Conservation (phyloP, 2,797 vertebrate species). For the Brachyalestes nurse region DNA sequence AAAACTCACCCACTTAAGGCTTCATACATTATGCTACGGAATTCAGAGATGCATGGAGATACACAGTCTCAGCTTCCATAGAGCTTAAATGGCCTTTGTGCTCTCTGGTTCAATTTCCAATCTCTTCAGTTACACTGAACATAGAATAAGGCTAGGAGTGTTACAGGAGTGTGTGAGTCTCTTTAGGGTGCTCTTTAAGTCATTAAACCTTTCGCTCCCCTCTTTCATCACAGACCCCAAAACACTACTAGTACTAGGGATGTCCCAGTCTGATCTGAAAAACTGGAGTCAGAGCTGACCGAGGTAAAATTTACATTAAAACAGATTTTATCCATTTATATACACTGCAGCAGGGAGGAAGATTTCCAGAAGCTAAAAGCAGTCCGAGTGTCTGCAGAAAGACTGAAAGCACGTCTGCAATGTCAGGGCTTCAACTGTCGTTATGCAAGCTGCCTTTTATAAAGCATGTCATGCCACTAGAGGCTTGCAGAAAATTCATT, state of each 20-base stretch:
- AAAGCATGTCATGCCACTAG: background rate
- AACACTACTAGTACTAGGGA: background rate
- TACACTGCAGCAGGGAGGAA: background rate
- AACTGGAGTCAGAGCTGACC: background rate
- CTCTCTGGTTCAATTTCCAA: conserved; percentile 23
- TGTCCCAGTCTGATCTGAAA: background rate
- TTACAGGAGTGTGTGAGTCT: background rate
- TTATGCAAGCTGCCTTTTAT: too few species aligned
- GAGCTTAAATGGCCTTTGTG: conserved; percentile 5
- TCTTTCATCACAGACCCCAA: background rate
- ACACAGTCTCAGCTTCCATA: conserved; percentile 10
- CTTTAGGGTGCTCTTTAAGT: background rate
- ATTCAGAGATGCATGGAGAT: background rate
- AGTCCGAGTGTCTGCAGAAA: too few species aligned
- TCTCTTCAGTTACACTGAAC: conserved; percentile 26
- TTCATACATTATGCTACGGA: conserved; percentile 2
- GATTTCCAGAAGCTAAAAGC: background rate
- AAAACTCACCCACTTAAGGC: conserved; percentile 10
- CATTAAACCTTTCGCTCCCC: conserved; percentile 5
- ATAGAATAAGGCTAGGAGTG: conserved; percentile 6
- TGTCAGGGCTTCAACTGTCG: background rate
- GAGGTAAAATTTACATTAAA: background rate
- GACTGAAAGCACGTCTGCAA: background rate
- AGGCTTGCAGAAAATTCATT: too few species aligned
- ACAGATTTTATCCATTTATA: background rate